phyloP scores from a whole-genome alignment of 2,888 invertebrate genomes.

The Ceramica pisi region DNA sequence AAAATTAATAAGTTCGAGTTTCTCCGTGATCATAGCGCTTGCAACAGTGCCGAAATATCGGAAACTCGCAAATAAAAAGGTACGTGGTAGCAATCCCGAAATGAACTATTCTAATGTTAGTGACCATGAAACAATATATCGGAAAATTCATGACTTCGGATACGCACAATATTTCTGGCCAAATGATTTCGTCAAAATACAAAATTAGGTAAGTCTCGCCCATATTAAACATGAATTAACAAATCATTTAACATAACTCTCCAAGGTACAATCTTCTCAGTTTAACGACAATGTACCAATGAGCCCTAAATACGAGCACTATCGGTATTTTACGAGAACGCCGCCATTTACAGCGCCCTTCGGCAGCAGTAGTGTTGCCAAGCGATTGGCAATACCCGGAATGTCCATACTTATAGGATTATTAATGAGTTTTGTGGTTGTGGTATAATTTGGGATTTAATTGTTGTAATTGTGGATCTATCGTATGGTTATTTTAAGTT shows the following conservation, averaged over 20 bases:
- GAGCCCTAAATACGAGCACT: slow-evolving; percentile 68
- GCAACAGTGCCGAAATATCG: no score
- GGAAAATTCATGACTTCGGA: no score
- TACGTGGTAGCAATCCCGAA: no score
- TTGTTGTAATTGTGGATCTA: slow-evolving; percentile 19
- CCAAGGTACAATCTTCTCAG: slow-evolving; percentile 63
- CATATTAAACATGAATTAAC: not conserved
- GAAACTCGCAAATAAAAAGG: no score
- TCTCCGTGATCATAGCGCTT: no score
- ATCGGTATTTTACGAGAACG: slow-evolving; percentile 59
- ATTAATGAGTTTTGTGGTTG: slow-evolving; percentile 47
- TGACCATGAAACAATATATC: no score
- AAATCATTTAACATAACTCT: slow-evolving; percentile 45
- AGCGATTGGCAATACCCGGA: slow-evolving; percentile 54
- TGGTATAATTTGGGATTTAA: slow-evolving; percentile 27
- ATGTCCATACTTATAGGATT: slow-evolving; percentile 55
- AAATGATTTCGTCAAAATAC: no score
- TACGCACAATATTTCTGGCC: no score
- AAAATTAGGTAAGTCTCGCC: not conserved
- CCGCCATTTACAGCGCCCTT: slow-evolving; percentile 57
- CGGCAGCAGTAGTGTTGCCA: slow-evolving; percentile 58
- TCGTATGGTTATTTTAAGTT: not conserved
- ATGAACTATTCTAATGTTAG: no score
- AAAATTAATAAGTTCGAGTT: no score
- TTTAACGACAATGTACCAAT: slow-evolving; percentile 64